Evolutionary conservation across 2,113 vertebrate species (phyloP).

Genomic region (Echinops telfairi): DNA sequence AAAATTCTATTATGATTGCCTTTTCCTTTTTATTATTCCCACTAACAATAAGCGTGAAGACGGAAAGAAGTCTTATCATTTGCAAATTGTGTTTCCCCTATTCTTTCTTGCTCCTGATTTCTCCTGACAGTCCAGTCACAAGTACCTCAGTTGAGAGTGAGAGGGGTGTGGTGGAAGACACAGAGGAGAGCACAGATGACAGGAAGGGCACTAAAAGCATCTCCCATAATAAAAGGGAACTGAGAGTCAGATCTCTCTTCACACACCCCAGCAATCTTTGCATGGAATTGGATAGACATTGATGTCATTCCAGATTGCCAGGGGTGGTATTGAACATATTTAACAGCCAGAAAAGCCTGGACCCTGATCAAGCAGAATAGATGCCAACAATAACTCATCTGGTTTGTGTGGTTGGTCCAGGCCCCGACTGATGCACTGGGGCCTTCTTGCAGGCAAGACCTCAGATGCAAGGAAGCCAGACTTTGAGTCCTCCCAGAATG

Average conservation of each 20-base stretch:
- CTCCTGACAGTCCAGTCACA: neutral
- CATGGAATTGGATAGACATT: neutral
- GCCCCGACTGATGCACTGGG: no score
- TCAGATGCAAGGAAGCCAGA: neutral
- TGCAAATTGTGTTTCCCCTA: accelerated
- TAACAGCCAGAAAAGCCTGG: accelerated
- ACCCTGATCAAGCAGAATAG: neutral
- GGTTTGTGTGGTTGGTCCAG: accelerated
- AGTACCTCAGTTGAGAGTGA: neutral
- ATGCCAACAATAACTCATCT: accelerated
- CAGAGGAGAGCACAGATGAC: accelerated
- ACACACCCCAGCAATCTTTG: accelerated
- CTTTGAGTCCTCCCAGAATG: no score
- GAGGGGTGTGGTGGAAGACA: accelerated
- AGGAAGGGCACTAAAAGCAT: accelerated
- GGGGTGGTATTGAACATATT: accelerated
- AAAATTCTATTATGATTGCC: neutral
- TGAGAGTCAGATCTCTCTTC: accelerated
- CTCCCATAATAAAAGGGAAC: accelerated
- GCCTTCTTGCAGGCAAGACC: neutral
- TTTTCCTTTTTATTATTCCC: neutral
- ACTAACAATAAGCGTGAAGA: neutral
- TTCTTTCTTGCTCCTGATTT: neutral
- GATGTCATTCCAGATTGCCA: accelerated
- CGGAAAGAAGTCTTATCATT: no score